Percentiles rank a stretch among this genome's conserved stretches.
These are phyloP conservation scores for Otocyon megalotis DNA, from an alignment of 2,113 vertebrate species.

Conservation along the genomic window DNA sequence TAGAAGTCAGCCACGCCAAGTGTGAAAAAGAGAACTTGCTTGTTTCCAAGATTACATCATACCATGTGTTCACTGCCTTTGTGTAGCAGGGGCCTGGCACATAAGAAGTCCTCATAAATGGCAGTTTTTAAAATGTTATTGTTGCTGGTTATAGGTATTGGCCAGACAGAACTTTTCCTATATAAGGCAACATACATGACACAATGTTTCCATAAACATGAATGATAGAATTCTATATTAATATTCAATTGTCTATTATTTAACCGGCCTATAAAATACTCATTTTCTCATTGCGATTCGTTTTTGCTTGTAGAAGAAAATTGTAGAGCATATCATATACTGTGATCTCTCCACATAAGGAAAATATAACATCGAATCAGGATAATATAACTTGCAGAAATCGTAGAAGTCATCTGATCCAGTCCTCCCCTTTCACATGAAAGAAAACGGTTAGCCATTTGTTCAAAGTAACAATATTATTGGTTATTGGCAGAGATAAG, in stretches of 20 bases:
- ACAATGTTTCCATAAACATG: constrained; percentile 37
- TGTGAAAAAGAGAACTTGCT: neutral
- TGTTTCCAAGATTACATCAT: neutral
- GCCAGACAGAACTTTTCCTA: neutral
- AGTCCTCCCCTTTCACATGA: neutral
- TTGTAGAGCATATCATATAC: neutral
- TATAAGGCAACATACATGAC: constrained; percentile 16
- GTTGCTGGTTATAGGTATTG: neutral
- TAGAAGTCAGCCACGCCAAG: neutral
- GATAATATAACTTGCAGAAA: constrained; percentile 2
- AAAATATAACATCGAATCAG: constrained; percentile 41
- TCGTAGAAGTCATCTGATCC: neutral
- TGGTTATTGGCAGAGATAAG: neutral
- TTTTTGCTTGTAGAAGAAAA: constrained; percentile 13
- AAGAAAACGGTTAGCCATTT: constrained; percentile 26
- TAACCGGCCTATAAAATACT: neutral
- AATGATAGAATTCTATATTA: constrained; percentile 13
- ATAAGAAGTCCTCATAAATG: neutral
- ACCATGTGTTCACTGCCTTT: neutral
- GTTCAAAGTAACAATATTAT: neutral
- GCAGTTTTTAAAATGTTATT: constrained; percentile 18
- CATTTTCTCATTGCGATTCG: too few relatives aligned
- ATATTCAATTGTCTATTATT: constrained; percentile 54
- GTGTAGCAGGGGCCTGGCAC: neutral
- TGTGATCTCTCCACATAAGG: neutral